Percentiles rank a stretch among this genome's conserved stretches.
These are phyloP conservation scores for Falco peregrinus DNA, from an alignment of 2,797 vertebrate species.

Conservation along the genomic window DNA sequence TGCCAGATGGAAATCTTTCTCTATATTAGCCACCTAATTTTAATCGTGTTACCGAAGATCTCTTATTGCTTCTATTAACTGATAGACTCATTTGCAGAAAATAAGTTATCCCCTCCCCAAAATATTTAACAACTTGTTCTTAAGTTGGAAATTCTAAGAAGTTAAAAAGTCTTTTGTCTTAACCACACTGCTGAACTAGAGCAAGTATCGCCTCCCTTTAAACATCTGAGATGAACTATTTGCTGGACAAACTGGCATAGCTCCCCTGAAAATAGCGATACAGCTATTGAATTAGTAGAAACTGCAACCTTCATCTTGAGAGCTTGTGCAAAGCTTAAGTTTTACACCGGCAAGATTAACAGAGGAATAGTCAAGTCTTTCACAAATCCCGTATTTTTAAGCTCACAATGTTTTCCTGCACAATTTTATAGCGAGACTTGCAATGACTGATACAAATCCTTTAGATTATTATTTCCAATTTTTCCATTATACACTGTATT, in stretches of 20 bases:
- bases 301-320: neutral
- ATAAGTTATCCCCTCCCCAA: neutral
- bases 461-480: neutral
- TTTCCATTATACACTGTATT: neutral
- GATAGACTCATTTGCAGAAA: constrained; percentile 9
- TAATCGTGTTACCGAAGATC: neutral
- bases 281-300: neutral
- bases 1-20: constrained; percentile 9
- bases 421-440: neutral
- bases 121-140: neutral
- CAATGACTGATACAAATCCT: neutral
- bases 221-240: neutral
- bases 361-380: neutral
- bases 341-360: neutral
- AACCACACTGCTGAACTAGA: neutral
- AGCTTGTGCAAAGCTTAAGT: neutral
- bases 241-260: neutral
- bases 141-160: neutral
- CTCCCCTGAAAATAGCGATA: neutral
- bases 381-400: neutral
- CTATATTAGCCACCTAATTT: constrained; percentile 34
- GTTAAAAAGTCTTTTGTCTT: neutral
- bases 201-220: neutral
- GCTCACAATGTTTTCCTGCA: neutral
- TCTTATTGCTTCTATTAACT: constrained; percentile 1